A percentile compares a stretch with the other conserved stretches of the same genome.
Evolutionary conservation across 2,797 vertebrate genomes (phyloP).

Genomic region (Artibeus jamaicensis): DNA sequence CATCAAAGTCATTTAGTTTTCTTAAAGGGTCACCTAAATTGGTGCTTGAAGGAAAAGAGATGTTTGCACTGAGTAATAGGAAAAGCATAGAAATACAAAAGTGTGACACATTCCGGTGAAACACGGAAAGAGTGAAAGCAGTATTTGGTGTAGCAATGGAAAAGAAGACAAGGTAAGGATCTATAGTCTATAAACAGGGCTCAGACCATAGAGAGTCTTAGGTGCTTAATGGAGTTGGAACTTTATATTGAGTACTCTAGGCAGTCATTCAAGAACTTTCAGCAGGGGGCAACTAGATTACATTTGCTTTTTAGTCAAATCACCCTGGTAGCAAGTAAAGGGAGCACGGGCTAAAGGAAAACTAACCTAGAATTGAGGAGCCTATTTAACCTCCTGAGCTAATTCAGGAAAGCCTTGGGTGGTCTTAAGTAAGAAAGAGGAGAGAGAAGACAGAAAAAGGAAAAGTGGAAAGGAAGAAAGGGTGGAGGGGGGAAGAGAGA

Average conservation of each 20-base stretch:
- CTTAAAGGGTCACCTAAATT: background rate
- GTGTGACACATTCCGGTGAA: background rate
- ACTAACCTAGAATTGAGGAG: background rate
- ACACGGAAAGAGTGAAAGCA: background rate
- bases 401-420: background rate
- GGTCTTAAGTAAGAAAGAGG: background rate
- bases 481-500: background rate
- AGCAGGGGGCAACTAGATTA: background rate
- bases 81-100: background rate
- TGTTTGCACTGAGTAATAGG: background rate
- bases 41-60: background rate
- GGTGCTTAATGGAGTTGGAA: background rate
- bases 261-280: background rate
- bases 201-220: background rate
- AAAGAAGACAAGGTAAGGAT: background rate
- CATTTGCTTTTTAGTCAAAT: background rate
- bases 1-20: background rate
- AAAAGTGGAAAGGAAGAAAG: background rate
- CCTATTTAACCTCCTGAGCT: background rate
- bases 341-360: background rate
- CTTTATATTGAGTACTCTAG: background rate
- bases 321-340: background rate
- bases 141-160: background rate
- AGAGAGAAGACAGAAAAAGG: background rate
- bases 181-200: background rate